Base-by-base conservation (phyloP, 2,113 vertebrate genomes). In the Tapirus terrestris region DNA sequence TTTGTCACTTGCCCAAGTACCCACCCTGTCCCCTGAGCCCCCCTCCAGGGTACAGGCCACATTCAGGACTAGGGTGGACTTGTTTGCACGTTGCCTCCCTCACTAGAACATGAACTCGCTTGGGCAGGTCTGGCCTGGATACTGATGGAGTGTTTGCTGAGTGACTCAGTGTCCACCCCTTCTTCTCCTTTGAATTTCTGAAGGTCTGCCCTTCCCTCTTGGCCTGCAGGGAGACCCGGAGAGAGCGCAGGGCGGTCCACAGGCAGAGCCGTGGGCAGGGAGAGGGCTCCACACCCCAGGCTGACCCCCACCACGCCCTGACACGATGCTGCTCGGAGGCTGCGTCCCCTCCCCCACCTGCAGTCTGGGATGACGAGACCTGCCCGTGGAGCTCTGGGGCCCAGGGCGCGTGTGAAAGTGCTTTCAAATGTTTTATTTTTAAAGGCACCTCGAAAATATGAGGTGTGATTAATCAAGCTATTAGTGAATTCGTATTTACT, bases 391-490 rank as follows among this genome's bases (percentile, higher is more conserved):
- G 65, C 96, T 81, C 84, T 4, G 91, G 95, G 85, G 90, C 96
- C 80, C 93, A 60, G 73, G 89, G 61, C 68, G 58, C 81, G 97
- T 97, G 93, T 92, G 97, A 98, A 97, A 51, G 23, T 92, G 83
- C 96, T 96, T 98, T 97, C 92, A 58, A 96, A 96, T 97, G 97
- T 95, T 97, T 97, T 97, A 98, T 98, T 98, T 98, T 97, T 97
- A 98, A 98, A 96, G 92, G 87, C 70, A 90, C 94, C 94, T 97
- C 0, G 2, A 94, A 98, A 96, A 95, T 94, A 96, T 90, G 95
- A 96, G 96, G 97, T 98, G 98, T 94, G 97, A 98, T 98, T 97
- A 98, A 97, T 97, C 97, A 95, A 87, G 97, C 97, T 97, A 97
- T 96, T 97, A 98, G 96, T 94, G 97, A 97, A 94, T 79, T 48